Conservation (phyloP, 2,888 invertebrate genomes). For the Neoaliturus tenellus region DNA sequence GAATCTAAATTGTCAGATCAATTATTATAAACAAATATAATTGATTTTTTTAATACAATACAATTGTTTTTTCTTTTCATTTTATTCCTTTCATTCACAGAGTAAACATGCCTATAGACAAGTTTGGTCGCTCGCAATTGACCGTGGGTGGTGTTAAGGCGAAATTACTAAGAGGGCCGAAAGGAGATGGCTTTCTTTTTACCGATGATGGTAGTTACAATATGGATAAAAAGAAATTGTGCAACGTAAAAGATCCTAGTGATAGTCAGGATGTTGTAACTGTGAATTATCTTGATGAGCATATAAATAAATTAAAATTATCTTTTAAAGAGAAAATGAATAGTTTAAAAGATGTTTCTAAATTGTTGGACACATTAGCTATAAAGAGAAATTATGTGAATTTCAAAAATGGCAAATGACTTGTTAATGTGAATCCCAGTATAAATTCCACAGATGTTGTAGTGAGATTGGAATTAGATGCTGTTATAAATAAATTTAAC, state of each 20-base stretch:
- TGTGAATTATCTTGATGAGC: neutral
- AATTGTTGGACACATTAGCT: neutral
- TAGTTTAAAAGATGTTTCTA: neutral
- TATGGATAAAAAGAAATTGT: neutral
- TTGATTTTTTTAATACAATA: neutral
- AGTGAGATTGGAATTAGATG: neutral
- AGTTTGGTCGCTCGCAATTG: neutral
- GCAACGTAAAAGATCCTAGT: neutral
- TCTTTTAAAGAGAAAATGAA: neutral
- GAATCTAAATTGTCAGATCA: neutral
- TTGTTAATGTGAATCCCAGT: neutral
- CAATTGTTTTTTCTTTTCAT: neutral
- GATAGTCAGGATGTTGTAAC: neutral
- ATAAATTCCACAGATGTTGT: neutral
- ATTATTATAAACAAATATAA: neutral
- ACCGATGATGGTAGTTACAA: neutral
- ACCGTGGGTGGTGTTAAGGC: neutral
- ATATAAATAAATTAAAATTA: neutral
- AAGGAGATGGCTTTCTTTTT: neutral
- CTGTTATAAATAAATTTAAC: neutral
- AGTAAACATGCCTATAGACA: neutral
- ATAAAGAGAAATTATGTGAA: neutral
- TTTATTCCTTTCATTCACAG: neutral
- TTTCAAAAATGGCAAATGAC: neutral
- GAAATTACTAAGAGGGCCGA: neutral